phyloP scores from a whole-genome alignment of 2,797 vertebrate genomes.

The Leptodactylus fallax region DNA sequence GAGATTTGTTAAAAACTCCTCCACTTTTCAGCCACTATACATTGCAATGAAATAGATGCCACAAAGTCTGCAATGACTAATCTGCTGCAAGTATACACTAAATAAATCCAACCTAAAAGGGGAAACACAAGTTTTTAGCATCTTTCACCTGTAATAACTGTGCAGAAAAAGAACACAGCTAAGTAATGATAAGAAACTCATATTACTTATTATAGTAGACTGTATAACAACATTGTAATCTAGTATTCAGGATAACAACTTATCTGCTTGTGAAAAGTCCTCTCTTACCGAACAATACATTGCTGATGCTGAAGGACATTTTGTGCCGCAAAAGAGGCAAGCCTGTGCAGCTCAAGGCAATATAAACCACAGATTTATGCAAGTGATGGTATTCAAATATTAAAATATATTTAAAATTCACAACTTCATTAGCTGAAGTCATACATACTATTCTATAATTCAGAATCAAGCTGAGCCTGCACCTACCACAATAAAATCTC shows the following conservation, averaged over 20 bases:
- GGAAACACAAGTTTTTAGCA: too few relatives aligned
- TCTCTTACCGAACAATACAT: not conserved
- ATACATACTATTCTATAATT: conserved; percentile 45
- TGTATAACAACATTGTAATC: not conserved
- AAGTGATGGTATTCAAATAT: conserved; percentile 44
- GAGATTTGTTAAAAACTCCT: too few relatives aligned
- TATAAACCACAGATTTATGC: conserved; percentile 35
- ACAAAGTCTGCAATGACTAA: too few relatives aligned
- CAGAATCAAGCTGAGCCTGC: conserved; percentile 26
- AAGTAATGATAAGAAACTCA: too few relatives aligned
- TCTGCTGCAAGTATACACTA: too few relatives aligned
- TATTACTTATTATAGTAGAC: not conserved
- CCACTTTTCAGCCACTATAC: too few relatives aligned
- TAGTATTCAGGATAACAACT: not conserved
- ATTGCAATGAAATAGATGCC: too few relatives aligned
- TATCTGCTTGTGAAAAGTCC: not conserved
- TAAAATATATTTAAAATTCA: conserved; percentile 51
- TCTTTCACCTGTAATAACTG: too few relatives aligned
- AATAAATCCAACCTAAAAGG: too few relatives aligned
- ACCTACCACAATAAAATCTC: conserved; percentile 7
- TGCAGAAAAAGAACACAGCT: too few relatives aligned
- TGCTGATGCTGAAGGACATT: not conserved
- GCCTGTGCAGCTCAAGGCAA: not conserved
- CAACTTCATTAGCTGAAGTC: conserved; percentile 43
- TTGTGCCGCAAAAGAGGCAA: not conserved